Conservation (phyloP, 2,113 vertebrate genomes). For the Lepus europaeus region DNA sequence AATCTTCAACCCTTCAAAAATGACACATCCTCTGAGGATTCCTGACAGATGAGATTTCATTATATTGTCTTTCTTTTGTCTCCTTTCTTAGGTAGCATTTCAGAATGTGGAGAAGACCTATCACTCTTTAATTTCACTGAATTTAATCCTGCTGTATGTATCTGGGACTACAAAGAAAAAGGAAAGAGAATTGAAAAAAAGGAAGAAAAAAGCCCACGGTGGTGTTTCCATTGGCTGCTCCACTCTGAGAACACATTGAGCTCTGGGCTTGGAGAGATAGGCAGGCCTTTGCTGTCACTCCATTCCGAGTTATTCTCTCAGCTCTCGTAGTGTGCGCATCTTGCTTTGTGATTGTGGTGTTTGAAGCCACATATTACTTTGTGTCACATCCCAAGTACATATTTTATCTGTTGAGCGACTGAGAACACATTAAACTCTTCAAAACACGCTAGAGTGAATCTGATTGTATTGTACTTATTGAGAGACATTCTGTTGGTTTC, state of each 20-base stretch:
- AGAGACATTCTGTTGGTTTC: background rate
- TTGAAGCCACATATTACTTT: background rate
- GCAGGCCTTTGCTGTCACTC: background rate
- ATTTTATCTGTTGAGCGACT: constrained; percentile 35
- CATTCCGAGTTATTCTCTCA: background rate
- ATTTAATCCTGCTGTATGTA: background rate
- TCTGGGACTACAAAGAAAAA: background rate
- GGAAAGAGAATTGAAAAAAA: background rate
- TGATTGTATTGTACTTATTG: background rate
- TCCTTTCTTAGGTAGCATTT: constrained; percentile 33
- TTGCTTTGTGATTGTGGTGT: background rate
- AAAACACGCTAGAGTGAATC: background rate
- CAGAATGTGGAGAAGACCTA: background rate
- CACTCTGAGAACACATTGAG: background rate
- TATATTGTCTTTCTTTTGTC: constrained; percentile 53
- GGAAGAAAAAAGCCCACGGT: background rate
- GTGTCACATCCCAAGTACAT: constrained; percentile 9
- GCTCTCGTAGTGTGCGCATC: background rate
- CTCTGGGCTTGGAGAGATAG: background rate
- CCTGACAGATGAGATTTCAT: constrained; percentile 42
- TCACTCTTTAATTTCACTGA: background rate
- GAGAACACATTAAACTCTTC: constrained; percentile 61
- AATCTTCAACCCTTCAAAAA: constrained; percentile 49
- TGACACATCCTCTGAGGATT: constrained; percentile 29
- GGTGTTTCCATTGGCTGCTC: background rate